Percentiles rank a stretch among this genome's conserved stretches.
Conservation (phyloP, 2,113 vertebrate species). For the Progne subis region DNA sequence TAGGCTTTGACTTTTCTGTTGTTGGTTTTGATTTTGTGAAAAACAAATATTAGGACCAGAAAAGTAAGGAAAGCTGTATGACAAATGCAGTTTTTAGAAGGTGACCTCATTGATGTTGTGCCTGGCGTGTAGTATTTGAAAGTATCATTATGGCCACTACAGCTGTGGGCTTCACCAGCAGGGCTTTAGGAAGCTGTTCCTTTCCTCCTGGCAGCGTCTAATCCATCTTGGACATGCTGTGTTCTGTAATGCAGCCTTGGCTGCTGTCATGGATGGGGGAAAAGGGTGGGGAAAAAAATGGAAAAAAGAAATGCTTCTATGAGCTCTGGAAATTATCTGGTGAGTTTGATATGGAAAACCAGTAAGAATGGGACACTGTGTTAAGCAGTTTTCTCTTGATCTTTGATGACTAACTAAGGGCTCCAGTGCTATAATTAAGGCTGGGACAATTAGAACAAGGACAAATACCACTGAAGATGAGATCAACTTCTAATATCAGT, state of each 20-base stretch:
- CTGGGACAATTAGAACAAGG: not conserved
- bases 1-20: not conserved
- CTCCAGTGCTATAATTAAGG: not conserved
- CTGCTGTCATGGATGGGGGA: not conserved
- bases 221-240: not conserved
- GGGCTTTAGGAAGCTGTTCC: not conserved
- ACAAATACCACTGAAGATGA: conserved; percentile 1
- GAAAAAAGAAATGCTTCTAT: not conserved
- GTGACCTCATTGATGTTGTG: not conserved
- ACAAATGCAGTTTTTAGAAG: not conserved
- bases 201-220: not conserved
- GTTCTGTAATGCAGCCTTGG: not conserved
- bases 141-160: not conserved
- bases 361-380: not conserved
- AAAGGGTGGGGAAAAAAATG: no score
- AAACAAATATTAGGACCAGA: not conserved
- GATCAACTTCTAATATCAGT: conserved; percentile 21
- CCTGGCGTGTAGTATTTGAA: not conserved
- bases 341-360: not conserved
- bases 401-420: not conserved
- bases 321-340: not conserved
- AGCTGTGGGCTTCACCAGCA: not conserved
- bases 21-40: not conserved
- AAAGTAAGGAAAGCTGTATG: not conserved
- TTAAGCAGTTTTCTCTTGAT: not conserved